Evolutionary conservation across 2,113 vertebrate genomes (phyloP).

Genomic region (Donacobius atricapilla): DNA sequence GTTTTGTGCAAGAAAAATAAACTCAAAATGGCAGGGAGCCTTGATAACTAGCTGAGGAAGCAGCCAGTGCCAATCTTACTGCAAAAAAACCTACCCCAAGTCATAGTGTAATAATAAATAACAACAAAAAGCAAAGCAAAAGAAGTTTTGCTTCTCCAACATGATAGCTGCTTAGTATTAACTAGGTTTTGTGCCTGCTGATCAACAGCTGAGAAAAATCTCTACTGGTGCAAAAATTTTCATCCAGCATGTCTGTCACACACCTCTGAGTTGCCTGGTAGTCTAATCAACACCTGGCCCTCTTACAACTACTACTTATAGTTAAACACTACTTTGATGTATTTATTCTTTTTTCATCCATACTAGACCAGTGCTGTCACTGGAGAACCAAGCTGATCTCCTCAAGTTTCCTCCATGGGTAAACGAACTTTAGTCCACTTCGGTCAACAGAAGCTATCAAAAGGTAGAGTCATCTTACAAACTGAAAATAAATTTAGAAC

Average conservation of each 20-base stretch:
- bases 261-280: neutral
- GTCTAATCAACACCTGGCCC: neutral
- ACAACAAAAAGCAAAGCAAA: neutral
- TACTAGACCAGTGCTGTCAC: neutral
- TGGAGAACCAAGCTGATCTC: neutral
- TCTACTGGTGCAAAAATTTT: neutral
- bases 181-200: neutral
- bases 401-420: neutral
- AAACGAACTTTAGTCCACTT: slow-evolving; percentile 39
- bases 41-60: neutral
- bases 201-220: neutral
- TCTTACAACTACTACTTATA: neutral
- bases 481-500: slow-evolving; percentile 20
- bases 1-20: slow-evolving; percentile 47
- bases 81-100: neutral
- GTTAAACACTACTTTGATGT: neutral
- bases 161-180: neutral
- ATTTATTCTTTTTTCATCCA: neutral
- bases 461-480: slow-evolving; percentile 20
- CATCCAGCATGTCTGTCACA: neutral
- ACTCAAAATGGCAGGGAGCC: neutral
- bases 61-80: neutral
- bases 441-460: neutral
- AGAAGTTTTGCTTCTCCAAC: neutral
- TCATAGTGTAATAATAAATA: neutral